phyloP scores from a whole-genome alignment of 1,140 invertebrate genomes.

The Scylla paramamosain region DNA sequence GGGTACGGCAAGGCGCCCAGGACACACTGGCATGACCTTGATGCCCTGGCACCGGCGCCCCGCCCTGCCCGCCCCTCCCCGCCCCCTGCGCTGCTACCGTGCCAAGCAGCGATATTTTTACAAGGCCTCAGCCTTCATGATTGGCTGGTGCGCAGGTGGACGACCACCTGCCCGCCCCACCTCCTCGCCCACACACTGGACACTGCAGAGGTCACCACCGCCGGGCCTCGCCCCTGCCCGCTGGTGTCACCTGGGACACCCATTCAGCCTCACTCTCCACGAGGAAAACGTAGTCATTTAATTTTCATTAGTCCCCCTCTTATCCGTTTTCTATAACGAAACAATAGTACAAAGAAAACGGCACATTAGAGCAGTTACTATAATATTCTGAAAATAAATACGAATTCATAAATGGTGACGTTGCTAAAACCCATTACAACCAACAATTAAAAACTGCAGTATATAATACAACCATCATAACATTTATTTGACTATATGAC shows the following conservation, averaged over 20 bases:
- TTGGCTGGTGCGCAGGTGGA: background rate
- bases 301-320: background rate
- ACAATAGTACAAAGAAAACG: background rate
- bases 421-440: no score
- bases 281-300: background rate
- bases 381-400: no score
- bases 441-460: no score
- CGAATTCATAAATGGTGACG: no score
- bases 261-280: background rate
- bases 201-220: background rate
- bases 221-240: background rate
- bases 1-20: background rate
- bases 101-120: slow-evolving; percentile 36
- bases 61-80: background rate
- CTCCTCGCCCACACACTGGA: background rate
- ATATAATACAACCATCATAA: no score
- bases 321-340: background rate
- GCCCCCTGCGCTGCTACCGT: background rate
- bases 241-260: background rate
- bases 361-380: background rate
- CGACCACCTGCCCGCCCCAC: background rate
- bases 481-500: no score
- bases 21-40: slow-evolving; percentile 10
- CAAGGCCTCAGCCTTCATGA: background rate
- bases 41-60: background rate